A percentile compares a stretch with the other conserved stretches of the same genome.
phyloP scores from a whole-genome alignment of 2,797 vertebrate genomes.

The Aratinga solstitialis region DNA sequence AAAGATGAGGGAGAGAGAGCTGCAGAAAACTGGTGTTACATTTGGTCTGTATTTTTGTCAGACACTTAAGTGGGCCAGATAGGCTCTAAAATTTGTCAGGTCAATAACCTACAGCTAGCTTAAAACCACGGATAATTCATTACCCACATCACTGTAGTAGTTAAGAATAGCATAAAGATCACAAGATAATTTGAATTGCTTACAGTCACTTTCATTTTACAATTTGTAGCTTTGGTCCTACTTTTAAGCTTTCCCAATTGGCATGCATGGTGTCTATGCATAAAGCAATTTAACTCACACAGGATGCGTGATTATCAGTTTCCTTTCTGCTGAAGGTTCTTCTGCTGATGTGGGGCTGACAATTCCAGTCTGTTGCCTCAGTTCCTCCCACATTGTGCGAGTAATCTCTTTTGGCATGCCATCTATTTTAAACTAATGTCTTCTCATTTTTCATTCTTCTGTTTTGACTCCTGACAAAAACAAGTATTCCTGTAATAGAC shows the following conservation, averaged over 20 bases:
- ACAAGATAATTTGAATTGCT: neutral
- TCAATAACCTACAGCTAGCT: neutral
- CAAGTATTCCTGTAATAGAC: neutral
- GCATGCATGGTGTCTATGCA: neutral
- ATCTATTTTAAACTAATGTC: neutral
- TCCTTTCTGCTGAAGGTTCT: neutral
- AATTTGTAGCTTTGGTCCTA: neutral
- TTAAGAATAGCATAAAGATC: neutral
- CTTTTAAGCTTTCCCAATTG: neutral
- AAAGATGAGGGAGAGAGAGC: neutral
- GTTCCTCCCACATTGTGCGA: neutral
- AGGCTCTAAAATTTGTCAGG: neutral
- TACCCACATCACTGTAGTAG: neutral
- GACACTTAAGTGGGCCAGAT: neutral
- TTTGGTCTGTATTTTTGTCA: neutral
- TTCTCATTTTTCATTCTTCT: neutral
- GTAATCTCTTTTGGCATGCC: neutral
- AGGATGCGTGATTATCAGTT: neutral
- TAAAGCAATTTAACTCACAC: neutral
- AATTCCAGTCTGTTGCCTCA: neutral
- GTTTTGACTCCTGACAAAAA: slow-evolving; percentile 21
- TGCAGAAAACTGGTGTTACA: neutral
- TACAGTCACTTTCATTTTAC: neutral
- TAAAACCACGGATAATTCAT: neutral
- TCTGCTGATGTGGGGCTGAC: neutral